Evolutionary conservation across 2,113 vertebrate genomes (phyloP).

Genomic region (Platysternon megacephalum): DNA sequence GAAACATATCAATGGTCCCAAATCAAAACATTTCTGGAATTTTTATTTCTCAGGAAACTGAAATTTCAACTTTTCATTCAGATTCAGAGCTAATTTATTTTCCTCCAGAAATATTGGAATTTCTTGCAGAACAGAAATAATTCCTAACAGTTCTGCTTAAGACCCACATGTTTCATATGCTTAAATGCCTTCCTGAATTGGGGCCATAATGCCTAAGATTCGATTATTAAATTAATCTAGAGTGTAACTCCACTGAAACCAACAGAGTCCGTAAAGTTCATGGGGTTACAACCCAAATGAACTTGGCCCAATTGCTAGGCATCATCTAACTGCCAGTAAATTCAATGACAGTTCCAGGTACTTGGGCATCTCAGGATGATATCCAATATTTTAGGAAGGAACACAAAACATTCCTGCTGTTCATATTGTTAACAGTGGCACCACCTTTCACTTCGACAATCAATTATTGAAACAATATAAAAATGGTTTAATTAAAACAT

Average conservation of each 20-base stretch:
- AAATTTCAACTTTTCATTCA: not conserved
- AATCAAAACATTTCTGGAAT: not conserved
- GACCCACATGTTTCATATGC: not conserved
- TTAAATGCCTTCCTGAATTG: not conserved
- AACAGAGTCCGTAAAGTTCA: not conserved
- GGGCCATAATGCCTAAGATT: not conserved
- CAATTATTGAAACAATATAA: not conserved
- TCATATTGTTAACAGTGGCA: not conserved
- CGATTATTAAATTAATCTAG: not conserved
- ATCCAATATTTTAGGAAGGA: not conserved
- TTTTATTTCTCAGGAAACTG: not conserved
- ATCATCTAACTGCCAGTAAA: not conserved
- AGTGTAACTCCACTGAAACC: not conserved
- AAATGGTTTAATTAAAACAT: not conserved
- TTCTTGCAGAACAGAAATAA: not conserved
- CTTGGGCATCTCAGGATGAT: not conserved
- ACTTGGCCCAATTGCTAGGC: not conserved
- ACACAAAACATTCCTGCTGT: not conserved
- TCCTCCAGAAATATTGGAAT: not conserved
- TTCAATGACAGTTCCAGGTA: not conserved
- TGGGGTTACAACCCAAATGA: not conserved
- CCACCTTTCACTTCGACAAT: not conserved
- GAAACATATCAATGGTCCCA: not conserved
- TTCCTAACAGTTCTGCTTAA: not conserved
- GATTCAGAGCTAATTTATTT: not conserved